These are phyloP conservation scores for Eunapius fragilis DNA, from an alignment of 37 sponge, comb jelly and placozoan genomes.

Conservation along the genomic window DNA sequence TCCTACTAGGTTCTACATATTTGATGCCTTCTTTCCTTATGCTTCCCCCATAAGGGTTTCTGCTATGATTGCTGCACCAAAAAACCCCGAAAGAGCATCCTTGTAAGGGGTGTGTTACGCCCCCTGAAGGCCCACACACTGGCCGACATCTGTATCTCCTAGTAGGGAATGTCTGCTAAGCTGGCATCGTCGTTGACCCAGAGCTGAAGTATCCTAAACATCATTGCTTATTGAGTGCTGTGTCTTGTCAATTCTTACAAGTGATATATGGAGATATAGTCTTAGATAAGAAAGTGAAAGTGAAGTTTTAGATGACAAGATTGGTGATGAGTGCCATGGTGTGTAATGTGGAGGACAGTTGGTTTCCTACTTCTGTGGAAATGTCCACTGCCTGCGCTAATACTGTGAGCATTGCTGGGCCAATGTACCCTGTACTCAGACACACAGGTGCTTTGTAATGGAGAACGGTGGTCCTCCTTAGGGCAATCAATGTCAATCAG, in stretches of 20 bases:
- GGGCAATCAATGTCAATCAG: slow-evolving; percentile 61
- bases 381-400: slow-evolving; percentile 96
- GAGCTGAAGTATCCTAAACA: slow-evolving; percentile 98
- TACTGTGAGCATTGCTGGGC: slow-evolving; percentile 99
- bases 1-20: too few relatives aligned
- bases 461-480: slow-evolving; percentile 92
- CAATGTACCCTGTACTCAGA: slow-evolving; percentile 83
- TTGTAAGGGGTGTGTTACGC: too few relatives aligned
- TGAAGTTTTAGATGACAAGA: slow-evolving; percentile 98
- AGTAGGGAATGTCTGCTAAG: too few relatives aligned
- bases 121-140: too few relatives aligned
- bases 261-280: slow-evolving; percentile 92
- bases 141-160: too few relatives aligned
- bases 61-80: too few relatives aligned
- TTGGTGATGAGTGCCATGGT: slow-evolving; percentile 97
- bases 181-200: too few relatives aligned
- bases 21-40: too few relatives aligned
- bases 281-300: slow-evolving; percentile 96
- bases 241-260: slow-evolving; percentile 92
- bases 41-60: too few relatives aligned
- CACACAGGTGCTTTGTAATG: slow-evolving; percentile 94
- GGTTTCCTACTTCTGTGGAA: slow-evolving; percentile 98
- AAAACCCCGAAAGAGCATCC: too few relatives aligned
- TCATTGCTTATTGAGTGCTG: slow-evolving; percentile 96
- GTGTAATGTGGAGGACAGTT: slow-evolving; percentile 85